phyloP scores from a whole-genome alignment of 2,888 invertebrate genomes.

The Mesoligia furuncula region DNA sequence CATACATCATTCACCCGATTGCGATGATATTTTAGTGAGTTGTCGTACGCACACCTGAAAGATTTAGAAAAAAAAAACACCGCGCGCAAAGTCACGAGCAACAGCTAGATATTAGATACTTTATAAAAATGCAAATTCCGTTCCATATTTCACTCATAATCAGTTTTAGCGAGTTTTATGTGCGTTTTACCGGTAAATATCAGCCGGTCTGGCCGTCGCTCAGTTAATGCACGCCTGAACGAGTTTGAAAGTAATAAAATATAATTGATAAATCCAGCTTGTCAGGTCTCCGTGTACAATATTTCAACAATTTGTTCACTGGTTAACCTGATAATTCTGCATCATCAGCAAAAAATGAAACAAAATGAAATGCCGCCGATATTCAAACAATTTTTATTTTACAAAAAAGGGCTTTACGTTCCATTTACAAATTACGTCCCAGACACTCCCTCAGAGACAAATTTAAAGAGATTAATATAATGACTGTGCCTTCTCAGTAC shows the following conservation, averaged over 20 bases:
- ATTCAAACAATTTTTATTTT: too few species aligned
- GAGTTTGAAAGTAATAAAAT: slow-evolving; percentile 57
- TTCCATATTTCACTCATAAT: slow-evolving; percentile 10
- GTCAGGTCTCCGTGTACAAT: slow-evolving; percentile 60
- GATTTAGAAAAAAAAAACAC: neutral
- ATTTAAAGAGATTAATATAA: too few species aligned
- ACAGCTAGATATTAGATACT: neutral
- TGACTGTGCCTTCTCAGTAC: too few species aligned
- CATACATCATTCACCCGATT: neutral
- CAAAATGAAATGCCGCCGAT: too few species aligned
- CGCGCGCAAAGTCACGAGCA: neutral
- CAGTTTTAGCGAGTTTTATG: slow-evolving; percentile 33
- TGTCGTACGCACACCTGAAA: too few species aligned
- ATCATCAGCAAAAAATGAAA: slow-evolving; percentile 40
- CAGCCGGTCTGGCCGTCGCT: slow-evolving; percentile 28
- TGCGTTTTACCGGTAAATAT: slow-evolving; percentile 33
- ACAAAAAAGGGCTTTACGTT: too few species aligned
- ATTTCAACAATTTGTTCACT: slow-evolving; percentile 57
- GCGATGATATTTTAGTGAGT: neutral
- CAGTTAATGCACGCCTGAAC: slow-evolving; percentile 45
- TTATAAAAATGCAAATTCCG: neutral
- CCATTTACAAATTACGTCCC: too few species aligned
- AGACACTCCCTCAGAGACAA: too few species aligned
- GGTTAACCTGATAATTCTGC: slow-evolving; percentile 50
- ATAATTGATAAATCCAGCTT: slow-evolving; percentile 58